Percentiles rank a stretch among this genome's conserved stretches.
These are phyloP conservation scores for Ceyx cyanopectus DNA, from an alignment of 2,113 vertebrate species.

Conservation along the genomic window DNA sequence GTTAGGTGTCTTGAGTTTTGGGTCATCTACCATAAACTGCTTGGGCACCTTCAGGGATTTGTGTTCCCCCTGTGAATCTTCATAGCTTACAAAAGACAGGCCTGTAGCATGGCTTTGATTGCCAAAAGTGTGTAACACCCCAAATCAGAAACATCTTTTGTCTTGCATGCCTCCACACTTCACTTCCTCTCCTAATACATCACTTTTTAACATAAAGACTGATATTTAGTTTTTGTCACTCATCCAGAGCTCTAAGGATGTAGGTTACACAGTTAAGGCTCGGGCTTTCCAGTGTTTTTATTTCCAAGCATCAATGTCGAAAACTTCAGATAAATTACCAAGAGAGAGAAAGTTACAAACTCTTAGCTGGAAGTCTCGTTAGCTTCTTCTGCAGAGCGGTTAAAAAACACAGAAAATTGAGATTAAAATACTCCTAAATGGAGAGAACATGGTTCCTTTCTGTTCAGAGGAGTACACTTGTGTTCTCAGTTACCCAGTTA, in stretches of 20 bases:
- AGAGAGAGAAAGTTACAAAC: not conserved
- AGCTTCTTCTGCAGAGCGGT: not conserved
- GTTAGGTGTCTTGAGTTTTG: not conserved
- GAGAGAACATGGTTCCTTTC: not conserved
- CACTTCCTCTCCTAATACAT: not conserved
- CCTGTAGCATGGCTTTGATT: not conserved
- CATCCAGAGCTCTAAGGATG: not conserved
- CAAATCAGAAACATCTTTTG: constrained; percentile 29
- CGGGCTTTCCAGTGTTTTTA: constrained; percentile 21
- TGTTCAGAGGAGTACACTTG: not conserved
- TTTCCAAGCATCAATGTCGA: constrained; percentile 40
- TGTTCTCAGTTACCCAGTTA: constrained; percentile 1
- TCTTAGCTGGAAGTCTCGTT: not conserved
- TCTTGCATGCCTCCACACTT: not conserved
- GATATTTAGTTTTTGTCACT: constrained; percentile 22
- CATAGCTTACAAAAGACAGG: not conserved
- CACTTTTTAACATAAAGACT: not conserved
- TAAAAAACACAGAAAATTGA: not conserved
- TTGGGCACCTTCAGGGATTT: not conserved
- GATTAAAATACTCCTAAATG: not conserved
- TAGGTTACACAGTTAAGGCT: not conserved
- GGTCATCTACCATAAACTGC: not conserved
- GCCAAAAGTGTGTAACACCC: not conserved
- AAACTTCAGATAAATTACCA: not conserved
- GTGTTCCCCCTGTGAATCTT: not conserved